Base-by-base conservation (phyloP, 2,113 vertebrate species). In the Cichladusa arquata region DNA sequence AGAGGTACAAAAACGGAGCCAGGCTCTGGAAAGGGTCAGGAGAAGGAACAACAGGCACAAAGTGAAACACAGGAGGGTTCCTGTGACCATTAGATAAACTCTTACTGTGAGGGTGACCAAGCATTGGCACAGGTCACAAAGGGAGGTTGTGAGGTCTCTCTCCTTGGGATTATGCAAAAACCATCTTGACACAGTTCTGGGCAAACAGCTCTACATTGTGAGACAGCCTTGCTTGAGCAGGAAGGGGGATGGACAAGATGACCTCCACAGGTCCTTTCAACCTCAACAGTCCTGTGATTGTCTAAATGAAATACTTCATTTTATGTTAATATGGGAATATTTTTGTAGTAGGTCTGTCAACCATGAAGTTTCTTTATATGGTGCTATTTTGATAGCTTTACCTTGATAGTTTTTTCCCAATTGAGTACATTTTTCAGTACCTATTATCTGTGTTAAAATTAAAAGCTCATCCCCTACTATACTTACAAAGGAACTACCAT, bases 191-290 rank as follows among this genome's bases (percentile, higher is more conserved):
- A 38, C 0, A 3, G 34, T 28, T 36, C 36, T 47, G 51, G 36
- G 19, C 19, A 74, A 82, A 17, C 3, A 5, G 22, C 16, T 88
- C 20, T 47, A 19, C 4, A 5, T 1, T 42, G 33, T 22, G 17
- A 33, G 45, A 51, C 14, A 62, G 14, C 14, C 19, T 14, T 60
- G 25, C 45, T 38, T 29, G 5, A 88, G 26, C 31, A 74, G 17
- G 8, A 5, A 50, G 1, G 0, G 13, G 2, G 1, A 6, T 61
- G 22, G n/a, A 57, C 56, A 47, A 57, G 31, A 76, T 23, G 16
- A 71, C 6, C 28, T 80, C 19, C 47, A 62, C 8, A 76, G 3
- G 8, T 70, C 14, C 25, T 88, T 82, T 18, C 48, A 64, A 69
- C 12, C 15, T 50, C 62, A 77, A 54, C 9, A 4, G 1, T 50